Conservation (phyloP, 2,113 vertebrate genomes). For the Willisornis vidua region DNA sequence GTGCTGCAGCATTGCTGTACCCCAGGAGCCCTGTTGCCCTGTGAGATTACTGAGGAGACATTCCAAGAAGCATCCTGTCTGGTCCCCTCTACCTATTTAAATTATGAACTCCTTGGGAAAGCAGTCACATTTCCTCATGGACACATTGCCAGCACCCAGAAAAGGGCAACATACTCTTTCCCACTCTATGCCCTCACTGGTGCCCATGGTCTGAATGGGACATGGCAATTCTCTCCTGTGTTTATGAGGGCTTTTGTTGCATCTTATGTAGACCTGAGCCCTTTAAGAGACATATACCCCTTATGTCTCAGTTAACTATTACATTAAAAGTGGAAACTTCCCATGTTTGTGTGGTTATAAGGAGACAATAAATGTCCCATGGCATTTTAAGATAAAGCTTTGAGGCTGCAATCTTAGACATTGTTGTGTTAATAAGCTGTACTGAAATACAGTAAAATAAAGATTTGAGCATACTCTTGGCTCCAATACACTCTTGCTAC, state of each 20-base stretch:
- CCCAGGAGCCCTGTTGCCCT: not conserved
- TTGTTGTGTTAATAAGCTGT: not conserved
- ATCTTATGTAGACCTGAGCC: not conserved
- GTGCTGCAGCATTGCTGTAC: accelerated
- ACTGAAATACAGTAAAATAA: not conserved
- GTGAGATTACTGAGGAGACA: no score
- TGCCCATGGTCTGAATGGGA: not conserved
- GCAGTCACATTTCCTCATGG: not conserved
- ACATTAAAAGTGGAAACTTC: not conserved
- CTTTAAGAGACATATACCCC: not conserved
- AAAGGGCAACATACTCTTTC: not conserved
- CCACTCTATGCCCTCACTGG: not conserved
- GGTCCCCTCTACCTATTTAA: not conserved
- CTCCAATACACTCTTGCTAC: not conserved
- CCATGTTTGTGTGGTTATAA: not conserved
- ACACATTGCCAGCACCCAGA: accelerated
- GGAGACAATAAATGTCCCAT: not conserved
- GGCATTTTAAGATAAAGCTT: not conserved
- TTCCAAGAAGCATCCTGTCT: not conserved
- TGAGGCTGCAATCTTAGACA: not conserved
- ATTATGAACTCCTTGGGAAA: not conserved
- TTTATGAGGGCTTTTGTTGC: not conserved
- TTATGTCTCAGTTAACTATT: not conserved
- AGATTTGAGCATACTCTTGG: not conserved
- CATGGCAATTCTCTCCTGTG: accelerated